phyloP scores from a whole-genome alignment of 2,888 invertebrate genomes.

The Agrochola lychnidis region DNA sequence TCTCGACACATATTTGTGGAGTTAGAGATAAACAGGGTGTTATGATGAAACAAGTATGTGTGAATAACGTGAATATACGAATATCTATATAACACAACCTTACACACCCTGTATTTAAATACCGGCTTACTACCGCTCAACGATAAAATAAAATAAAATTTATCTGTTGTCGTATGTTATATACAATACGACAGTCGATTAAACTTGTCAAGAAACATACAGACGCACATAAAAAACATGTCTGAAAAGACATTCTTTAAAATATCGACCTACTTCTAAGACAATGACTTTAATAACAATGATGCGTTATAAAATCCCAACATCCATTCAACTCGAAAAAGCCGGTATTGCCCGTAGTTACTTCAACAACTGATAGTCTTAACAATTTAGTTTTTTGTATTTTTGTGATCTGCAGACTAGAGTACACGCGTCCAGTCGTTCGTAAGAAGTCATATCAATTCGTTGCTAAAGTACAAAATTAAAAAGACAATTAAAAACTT shows the following conservation, averaged over 20 bases:
- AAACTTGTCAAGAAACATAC: background rate
- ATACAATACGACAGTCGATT: constrained; percentile 26
- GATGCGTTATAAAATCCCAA: constrained; percentile 1
- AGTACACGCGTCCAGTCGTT: constrained; percentile 60
- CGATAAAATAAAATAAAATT: background rate
- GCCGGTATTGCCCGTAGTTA: constrained; percentile 48
- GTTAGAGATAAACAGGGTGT: constrained; percentile 64
- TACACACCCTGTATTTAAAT: constrained; percentile 56
- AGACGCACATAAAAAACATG: background rate
- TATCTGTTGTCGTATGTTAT: constrained; percentile 30
- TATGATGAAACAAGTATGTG: constrained; percentile 47
- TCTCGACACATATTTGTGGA: constrained; percentile 66
- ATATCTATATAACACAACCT: constrained; percentile 45
- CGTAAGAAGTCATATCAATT: constrained; percentile 74
- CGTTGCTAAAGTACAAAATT: constrained; percentile 79
- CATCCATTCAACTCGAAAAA: constrained; percentile 9
- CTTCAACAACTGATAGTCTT: constrained; percentile 20
- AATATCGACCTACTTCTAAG: background rate
- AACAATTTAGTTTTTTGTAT: constrained; percentile 35
- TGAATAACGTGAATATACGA: constrained; percentile 48
- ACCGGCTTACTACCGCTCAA: constrained; percentile 41
- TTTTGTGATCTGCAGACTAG: constrained; percentile 32
- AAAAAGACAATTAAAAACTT: constrained; percentile 40
- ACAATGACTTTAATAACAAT: background rate
- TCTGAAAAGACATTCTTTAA: background rate